Conservation (phyloP, 2,113 vertebrate species). For the Myotis yumanensis region DNA sequence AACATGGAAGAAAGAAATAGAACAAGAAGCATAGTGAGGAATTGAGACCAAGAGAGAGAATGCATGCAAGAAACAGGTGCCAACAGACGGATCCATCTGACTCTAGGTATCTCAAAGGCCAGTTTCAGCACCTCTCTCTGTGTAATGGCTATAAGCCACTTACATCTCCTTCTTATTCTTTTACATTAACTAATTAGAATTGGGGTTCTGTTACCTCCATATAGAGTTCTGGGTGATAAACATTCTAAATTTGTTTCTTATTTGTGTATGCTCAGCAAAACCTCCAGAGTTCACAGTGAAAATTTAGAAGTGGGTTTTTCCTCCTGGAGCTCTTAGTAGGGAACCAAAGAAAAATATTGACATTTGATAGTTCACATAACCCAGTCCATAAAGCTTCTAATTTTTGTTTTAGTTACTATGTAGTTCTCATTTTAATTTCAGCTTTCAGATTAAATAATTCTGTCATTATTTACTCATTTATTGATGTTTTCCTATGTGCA, state of each 20-base stretch:
- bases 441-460: background rate
- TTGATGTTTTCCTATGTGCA: background rate
- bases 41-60: background rate
- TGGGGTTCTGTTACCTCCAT: background rate
- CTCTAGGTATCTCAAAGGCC: background rate
- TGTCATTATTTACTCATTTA: background rate
- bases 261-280: background rate
- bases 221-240: background rate
- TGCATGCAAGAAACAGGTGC: background rate
- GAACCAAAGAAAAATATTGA: conserved; percentile 6
- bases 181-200: background rate
- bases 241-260: background rate
- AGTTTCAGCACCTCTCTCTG: background rate
- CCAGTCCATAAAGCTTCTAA: background rate
- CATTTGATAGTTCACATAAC: background rate
- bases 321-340: background rate
- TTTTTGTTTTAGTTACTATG: conserved; percentile 18
- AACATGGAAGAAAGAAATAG: background rate
- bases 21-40: background rate
- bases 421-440: conserved; percentile 12
- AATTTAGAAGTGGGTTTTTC: background rate
- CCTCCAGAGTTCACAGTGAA: background rate
- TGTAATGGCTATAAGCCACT: background rate
- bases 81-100: background rate
- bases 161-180: background rate